Evolutionary conservation across 2,888 invertebrate genomes (phyloP).

Genomic region (Marronus borbonicus): DNA sequence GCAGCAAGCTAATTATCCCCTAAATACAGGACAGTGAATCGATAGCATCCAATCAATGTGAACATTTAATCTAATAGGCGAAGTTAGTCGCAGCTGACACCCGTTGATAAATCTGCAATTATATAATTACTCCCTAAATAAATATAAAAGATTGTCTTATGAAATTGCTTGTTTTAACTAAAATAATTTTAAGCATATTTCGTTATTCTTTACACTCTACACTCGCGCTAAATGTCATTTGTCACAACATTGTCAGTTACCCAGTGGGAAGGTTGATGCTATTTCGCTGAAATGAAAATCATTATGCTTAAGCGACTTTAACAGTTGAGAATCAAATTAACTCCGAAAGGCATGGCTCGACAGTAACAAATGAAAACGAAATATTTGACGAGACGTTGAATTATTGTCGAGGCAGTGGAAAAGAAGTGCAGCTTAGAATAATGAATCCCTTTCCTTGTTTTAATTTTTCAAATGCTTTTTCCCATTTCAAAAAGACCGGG

Average conservation of each 20-base stretch:
- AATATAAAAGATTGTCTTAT: background rate
- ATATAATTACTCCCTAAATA: background rate
- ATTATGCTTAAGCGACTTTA: background rate
- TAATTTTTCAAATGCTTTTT: no score
- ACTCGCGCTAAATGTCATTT: no score
- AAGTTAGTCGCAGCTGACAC: background rate
- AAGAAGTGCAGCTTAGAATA: no score
- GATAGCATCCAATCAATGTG: no score
- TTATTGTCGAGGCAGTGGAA: background rate
- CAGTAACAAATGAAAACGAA: background rate
- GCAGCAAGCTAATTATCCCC: no score
- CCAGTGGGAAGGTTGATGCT: background rate
- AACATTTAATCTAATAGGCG: background rate
- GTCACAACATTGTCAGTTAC: no score
- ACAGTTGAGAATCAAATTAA: constrained; percentile 10
- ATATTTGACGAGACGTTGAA: constrained; percentile 7
- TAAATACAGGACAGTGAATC: no score
- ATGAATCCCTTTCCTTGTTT: no score
- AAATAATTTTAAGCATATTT: no score
- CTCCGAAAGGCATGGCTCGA: background rate
- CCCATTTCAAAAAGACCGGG: no score
- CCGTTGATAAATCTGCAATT: background rate
- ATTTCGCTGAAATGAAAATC: constrained; percentile 27
- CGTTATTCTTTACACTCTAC: no score
- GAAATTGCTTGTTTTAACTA: no score